Conservation (phyloP, 2,113 vertebrate species). For the Labrus mixtus region DNA sequence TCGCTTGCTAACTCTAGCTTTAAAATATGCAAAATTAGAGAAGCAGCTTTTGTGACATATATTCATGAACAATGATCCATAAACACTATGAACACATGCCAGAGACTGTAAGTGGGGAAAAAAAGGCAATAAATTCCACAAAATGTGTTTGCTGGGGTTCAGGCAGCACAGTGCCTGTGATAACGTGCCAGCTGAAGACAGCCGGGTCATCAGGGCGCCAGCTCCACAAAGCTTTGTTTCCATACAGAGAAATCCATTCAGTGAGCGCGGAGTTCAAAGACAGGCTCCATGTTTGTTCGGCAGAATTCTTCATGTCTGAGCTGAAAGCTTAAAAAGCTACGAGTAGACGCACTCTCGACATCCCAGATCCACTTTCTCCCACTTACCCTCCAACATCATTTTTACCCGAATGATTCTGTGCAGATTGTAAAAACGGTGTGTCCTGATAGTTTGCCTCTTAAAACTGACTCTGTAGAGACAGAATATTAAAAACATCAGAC, state of each 20-base stretch:
- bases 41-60: too few species aligned
- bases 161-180: background rate
- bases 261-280: constrained; percentile 6
- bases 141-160: background rate
- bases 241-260: constrained; percentile 26
- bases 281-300: constrained; percentile 16
- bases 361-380: background rate
- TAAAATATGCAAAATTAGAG: too few species aligned
- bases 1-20: too few species aligned
- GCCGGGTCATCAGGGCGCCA: background rate
- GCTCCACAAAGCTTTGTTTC: constrained; percentile 13
- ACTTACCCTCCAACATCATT: background rate
- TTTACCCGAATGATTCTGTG: background rate
- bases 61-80: background rate
- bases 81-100: background rate
- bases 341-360: background rate
- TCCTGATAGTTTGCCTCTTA: background rate
- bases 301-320: constrained; percentile 20
- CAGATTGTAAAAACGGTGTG: constrained; percentile 16
- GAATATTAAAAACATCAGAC: background rate
- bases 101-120: background rate
- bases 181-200: background rate
- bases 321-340: background rate
- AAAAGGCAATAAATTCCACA: background rate
- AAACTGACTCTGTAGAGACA: background rate